Conservation (phyloP, 2,113 vertebrate genomes). For the Malurus alboscapulatus region DNA sequence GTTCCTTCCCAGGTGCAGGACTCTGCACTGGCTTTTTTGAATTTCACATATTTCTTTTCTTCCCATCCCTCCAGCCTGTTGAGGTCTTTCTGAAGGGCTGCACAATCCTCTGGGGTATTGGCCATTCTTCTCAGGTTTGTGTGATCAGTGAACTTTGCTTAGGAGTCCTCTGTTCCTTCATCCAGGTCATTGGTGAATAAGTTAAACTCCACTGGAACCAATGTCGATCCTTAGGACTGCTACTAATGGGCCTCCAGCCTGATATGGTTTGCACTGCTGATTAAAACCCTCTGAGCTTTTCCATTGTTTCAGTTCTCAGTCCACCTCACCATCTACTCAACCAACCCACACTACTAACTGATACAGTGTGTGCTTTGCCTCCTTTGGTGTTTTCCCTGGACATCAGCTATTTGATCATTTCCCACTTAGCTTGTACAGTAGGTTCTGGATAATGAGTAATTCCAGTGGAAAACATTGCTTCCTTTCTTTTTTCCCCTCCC, state of each 20-base stretch:
- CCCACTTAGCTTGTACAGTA: not conserved
- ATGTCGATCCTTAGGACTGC: accelerated
- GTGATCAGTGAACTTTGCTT: not conserved
- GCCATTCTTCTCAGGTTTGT: not conserved
- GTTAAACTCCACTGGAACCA: not conserved
- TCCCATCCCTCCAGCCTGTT: not conserved
- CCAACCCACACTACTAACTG: accelerated
- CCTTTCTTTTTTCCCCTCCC: not conserved
- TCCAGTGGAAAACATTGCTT: not conserved
- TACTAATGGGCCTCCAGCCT: not conserved
- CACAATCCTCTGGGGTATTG: accelerated
- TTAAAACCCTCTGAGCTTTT: not conserved
- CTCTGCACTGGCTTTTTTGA: accelerated
- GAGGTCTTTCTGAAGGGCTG: not conserved
- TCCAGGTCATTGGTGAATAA: not conserved
- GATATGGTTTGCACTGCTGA: not conserved
- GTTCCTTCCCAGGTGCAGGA: not conserved
- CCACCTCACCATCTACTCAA: not conserved
- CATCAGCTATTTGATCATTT: not conserved
- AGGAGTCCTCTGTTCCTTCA: not conserved
- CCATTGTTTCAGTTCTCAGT: not conserved
- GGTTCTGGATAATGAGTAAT: not conserved
- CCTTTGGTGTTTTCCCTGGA: not conserved
- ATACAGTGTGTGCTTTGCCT: not conserved
- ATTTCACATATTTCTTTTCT: not conserved